Evolutionary conservation across 2,113 vertebrate genomes (phyloP).

Genomic region (Scomber colias): DNA sequence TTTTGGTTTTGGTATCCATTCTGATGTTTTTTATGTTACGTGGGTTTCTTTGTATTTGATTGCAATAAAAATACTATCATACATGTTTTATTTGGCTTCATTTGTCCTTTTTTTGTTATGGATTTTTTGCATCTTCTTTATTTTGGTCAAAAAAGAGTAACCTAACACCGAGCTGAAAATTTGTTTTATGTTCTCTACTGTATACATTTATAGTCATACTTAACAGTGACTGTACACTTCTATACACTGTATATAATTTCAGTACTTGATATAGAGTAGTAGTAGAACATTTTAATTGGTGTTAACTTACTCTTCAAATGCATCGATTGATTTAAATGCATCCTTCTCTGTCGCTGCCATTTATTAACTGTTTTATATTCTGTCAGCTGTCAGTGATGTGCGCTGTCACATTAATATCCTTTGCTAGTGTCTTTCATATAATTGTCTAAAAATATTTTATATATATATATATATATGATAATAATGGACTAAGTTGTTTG

Average conservation of each 20-base stretch:
- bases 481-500: neutral
- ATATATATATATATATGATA: too few species aligned
- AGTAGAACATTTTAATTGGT: too few species aligned
- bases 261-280: slow-evolving; percentile 3
- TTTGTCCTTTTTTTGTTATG: neutral
- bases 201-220: neutral
- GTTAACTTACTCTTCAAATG: slow-evolving; percentile 1
- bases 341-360: neutral
- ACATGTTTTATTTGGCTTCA: slow-evolving; percentile 46
- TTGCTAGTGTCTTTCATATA: slow-evolving; percentile 1
- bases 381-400: neutral
- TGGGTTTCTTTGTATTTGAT: slow-evolving; percentile 29
- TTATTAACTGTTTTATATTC: slow-evolving; percentile 5
- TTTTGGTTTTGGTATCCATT: slow-evolving; percentile 25
- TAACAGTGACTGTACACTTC: neutral
- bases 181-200: neutral
- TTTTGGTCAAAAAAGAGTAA: neutral
- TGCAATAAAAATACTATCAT: slow-evolving; percentile 53
- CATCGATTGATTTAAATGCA: neutral
- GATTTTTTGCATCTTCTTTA: neutral
- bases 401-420: slow-evolving; percentile 13
- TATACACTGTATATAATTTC: neutral
- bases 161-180: neutral
- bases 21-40: slow-evolving; percentile 28
- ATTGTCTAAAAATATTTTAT: neutral